These are phyloP conservation scores for Aplodontia rufa DNA, from an alignment of 2,113 vertebrate species.

Conservation along the genomic window DNA sequence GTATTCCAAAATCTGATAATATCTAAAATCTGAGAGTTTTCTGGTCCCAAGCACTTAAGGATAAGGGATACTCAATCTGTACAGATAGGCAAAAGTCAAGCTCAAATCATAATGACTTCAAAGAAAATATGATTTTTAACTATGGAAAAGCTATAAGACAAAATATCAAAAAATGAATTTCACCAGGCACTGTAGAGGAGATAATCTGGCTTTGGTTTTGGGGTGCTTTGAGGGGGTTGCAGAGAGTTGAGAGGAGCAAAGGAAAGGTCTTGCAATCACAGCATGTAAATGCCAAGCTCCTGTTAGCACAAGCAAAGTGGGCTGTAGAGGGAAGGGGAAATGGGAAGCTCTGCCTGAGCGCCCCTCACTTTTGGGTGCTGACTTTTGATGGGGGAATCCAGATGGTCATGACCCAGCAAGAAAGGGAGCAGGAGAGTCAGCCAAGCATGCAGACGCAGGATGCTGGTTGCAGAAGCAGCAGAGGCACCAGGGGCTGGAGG, in stretches of 20 bases:
- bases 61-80: background rate
- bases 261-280: background rate
- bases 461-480: background rate
- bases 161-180: background rate
- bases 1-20: background rate
- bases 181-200: background rate
- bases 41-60: background rate
- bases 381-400: background rate
- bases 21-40: background rate
- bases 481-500: background rate
- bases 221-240: background rate
- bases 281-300: background rate
- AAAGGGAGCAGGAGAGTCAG: background rate
- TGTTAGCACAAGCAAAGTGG: background rate
- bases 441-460: too few species aligned
- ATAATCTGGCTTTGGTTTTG: background rate
- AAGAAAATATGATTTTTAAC: background rate
- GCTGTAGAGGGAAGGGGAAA: accelerated
- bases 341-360: too few species aligned
- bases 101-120: background rate
- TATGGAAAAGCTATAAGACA: background rate
- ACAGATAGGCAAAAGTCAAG: background rate
- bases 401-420: background rate
- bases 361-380: background rate
- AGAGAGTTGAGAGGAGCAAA: background rate